Evolutionary conservation across 2,888 invertebrate genomes (phyloP).

Genomic region (Danaus chrysippus): DNA sequence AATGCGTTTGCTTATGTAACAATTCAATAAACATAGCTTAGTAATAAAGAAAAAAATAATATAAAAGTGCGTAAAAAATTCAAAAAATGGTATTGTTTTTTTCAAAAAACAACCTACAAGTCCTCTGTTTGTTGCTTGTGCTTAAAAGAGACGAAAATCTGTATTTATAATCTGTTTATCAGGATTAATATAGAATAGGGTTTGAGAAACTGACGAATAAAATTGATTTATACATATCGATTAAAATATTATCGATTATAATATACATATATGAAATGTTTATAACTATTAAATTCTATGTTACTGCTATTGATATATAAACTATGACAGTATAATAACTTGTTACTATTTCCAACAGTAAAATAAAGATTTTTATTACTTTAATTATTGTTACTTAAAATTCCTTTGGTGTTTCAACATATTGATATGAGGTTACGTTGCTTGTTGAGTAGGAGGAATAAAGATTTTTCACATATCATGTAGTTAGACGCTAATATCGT

Average conservation of each 20-base stretch:
- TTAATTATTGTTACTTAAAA: conserved; percentile 7
- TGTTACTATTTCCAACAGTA: conserved; percentile 2
- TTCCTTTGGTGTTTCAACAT: conserved; percentile 4
- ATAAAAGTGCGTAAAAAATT: conserved; percentile 29
- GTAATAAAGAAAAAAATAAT: conserved; percentile 25
- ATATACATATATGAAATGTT: too few species aligned
- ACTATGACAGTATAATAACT: conserved; percentile 2
- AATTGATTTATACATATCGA: too few species aligned
- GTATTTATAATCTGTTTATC: too few species aligned
- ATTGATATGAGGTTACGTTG: conserved; percentile 1
- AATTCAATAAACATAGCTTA: conserved; percentile 24
- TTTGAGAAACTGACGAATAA: too few species aligned
- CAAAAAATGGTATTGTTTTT: conserved; percentile 16
- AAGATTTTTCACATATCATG: neutral
- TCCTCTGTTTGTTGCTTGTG: conserved; percentile 10
- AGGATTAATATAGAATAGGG: too few species aligned
- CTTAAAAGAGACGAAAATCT: neutral
- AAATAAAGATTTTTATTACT: neutral
- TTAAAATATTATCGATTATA: too few species aligned
- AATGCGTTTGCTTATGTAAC: conserved; percentile 26
- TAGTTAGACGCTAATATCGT: neutral
- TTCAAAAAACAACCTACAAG: conserved; percentile 20
- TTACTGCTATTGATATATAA: neutral
- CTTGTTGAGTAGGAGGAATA: neutral
- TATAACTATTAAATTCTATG: too few species aligned